Base-by-base conservation (phyloP, 2,888 invertebrate species). In the Cephus nigrinus region DNA sequence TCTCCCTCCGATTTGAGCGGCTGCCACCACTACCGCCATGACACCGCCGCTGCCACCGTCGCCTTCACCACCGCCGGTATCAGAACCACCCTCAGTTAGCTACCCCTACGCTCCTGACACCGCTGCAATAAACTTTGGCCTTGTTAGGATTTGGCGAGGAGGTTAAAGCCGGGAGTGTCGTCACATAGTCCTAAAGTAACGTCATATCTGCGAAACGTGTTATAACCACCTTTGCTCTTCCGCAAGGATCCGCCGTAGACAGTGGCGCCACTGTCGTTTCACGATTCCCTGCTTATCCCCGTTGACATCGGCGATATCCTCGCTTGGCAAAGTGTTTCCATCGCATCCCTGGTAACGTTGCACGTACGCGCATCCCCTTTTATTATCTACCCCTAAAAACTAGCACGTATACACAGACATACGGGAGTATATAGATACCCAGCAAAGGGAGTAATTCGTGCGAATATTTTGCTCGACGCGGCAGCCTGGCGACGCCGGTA, bases 71-170 rank as follows among this genome's bases (percentile, higher is more conserved):
- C 90, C 87, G 87, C 90, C 89, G 86, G 83, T 80, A 79, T 80
- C 74, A 73, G 34, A 75, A 75, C 74, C 77, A 69, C 77, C 75
- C 77, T 69, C 69, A 75, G 75, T 55, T 55, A 55, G 55, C 73
- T 75, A 75, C 78, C 75, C 81, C 80, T 82, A 33, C 86, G 77
- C 79, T 83, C 80, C 82, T 83, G 87, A 88, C 88, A 85, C 86
- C 86, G 84, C 87, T 85, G 86, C 88, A 88, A 89, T 90, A 90
- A 90, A 91, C 86, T 87, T 84, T 81, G 80, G 85, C 83, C 90
- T 90, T 87, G 87, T 90, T 89, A 86, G 83, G 80, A 79, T 80
- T 73, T 71, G 34, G 78, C 73, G 78, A 78, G 73, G 72, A 72
- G 78, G 75, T 74, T 75, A 75, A 75, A 69, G 69, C 74, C 55